Evolutionary conservation across 2,113 vertebrate genomes (phyloP).

Genomic region (Enhydra lutris): DNA sequence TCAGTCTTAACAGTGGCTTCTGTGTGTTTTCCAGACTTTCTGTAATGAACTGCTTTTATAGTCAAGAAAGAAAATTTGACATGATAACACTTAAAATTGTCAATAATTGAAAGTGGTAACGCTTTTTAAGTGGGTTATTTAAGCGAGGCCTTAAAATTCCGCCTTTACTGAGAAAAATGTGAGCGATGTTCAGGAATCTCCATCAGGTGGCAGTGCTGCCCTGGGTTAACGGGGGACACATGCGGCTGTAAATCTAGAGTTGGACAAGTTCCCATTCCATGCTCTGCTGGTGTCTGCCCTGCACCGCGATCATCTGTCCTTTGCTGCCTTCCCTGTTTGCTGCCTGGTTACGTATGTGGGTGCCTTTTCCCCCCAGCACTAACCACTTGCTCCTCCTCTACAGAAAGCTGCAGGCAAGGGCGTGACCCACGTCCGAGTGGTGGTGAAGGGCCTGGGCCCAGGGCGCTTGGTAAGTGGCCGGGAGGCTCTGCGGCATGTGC

Average conservation of each 20-base stretch:
- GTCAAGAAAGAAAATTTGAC: not conserved
- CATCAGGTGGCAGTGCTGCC: slow-evolving; percentile 81
- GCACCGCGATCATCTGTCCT: not conserved
- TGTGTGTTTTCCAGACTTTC: not conserved
- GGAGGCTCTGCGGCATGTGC: fast-evolving
- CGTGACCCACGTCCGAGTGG: slow-evolving; percentile 88
- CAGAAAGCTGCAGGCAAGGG: slow-evolving; percentile 93
- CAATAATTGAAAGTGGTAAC: not conserved
- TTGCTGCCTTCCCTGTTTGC: not conserved
- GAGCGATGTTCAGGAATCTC: not conserved
- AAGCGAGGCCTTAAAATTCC: not conserved
- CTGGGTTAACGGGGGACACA: not conserved
- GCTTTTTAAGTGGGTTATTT: not conserved
- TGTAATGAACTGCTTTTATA: not conserved
- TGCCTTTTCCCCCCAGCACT: not conserved
- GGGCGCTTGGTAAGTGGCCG: slow-evolving; percentile 89
- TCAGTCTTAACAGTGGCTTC: not conserved
- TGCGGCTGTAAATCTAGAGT: not conserved
- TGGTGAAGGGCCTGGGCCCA: slow-evolving; percentile 94
- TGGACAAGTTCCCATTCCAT: fast-evolving
- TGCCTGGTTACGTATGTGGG: not conserved
- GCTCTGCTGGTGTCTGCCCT: fast-evolving
- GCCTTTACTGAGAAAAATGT: not conserved
- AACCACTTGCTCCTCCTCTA: slow-evolving; percentile 23
- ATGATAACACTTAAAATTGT: not conserved